Evolutionary conservation across 2,797 vertebrate genomes (phyloP).

Genomic region (Rhodeus uyekii): DNA sequence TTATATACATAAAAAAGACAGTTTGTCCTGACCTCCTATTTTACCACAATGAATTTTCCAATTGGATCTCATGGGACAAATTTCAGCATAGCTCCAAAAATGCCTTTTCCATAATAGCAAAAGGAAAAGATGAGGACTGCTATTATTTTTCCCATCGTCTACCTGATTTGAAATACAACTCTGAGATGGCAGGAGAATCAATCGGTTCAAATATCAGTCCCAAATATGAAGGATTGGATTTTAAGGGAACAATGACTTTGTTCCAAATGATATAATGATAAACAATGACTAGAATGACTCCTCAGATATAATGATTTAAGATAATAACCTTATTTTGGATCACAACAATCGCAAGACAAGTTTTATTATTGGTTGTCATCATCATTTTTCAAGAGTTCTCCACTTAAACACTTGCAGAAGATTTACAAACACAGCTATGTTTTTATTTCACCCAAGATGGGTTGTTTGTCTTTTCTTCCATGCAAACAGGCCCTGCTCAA

Average conservation of each 20-base stretch:
- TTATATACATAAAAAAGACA: neutral
- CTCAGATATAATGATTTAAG: neutral
- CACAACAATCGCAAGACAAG: neutral
- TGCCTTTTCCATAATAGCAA: conserved; percentile 44
- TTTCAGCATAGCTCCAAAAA: conserved; percentile 31
- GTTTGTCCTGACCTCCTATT: conserved; percentile 24
- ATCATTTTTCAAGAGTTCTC: conserved; percentile 11
- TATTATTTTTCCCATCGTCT: conserved; percentile 47
- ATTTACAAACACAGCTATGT: conserved; percentile 25
- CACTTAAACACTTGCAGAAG: neutral
- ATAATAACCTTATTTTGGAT: neutral
- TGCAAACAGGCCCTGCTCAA: conserved; percentile 58
- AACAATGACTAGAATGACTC: neutral
- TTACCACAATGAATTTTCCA: conserved; percentile 43
- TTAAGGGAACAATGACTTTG: conserved; percentile 1
- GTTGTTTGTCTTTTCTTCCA: conserved; percentile 66
- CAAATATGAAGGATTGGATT: conserved; percentile 7
- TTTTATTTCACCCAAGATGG: conserved; percentile 61
- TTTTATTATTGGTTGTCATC: conserved; percentile 39
- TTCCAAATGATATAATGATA: neutral
- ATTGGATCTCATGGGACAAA: conserved; percentile 36
- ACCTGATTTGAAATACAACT: conserved; percentile 34
- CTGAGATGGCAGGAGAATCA: neutral
- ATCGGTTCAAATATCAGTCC: conserved; percentile 15
- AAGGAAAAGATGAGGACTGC: conserved; percentile 14